A percentile compares a stretch with the other conserved stretches of the same genome.
These are phyloP conservation scores for Drosophila paranaensis DNA, from an alignment of 2,888 invertebrate genomes.

Conservation along the genomic window DNA sequence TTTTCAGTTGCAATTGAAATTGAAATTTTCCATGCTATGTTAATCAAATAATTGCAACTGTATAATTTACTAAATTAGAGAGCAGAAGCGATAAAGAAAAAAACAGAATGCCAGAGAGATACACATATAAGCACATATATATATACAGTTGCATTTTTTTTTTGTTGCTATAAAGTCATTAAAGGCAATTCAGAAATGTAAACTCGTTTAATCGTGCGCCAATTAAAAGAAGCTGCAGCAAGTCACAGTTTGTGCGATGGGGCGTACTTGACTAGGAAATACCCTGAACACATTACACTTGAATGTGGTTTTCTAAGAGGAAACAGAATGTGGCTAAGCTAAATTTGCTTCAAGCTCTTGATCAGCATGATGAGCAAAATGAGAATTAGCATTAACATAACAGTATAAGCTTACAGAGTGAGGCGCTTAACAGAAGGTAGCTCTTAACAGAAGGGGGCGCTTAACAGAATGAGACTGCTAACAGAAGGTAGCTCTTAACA, in stretches of 20 bases:
- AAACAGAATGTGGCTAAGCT: background rate
- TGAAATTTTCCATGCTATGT: conserved; percentile 18
- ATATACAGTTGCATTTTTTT: background rate
- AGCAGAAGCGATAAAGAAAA: conserved; percentile 1
- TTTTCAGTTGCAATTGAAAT: conserved; percentile 10
- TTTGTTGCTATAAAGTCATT: conserved; percentile 23
- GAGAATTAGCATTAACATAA: too few species aligned
- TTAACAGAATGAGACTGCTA: too few species aligned
- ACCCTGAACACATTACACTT: background rate
- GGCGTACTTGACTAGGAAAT: background rate
- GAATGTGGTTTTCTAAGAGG: background rate
- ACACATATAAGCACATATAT: background rate
- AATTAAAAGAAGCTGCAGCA: conserved; percentile 13
- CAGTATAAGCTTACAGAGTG: too few species aligned
- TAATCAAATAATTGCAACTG: conserved; percentile 18
- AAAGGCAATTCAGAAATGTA: conserved; percentile 20
- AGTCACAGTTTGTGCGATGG: background rate
- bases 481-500: background rate
- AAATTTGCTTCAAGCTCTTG: too few species aligned
- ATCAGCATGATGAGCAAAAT: too few species aligned
- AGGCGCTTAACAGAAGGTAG: background rate
- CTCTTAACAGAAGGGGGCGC: background rate
- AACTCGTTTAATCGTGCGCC: conserved; percentile 14
- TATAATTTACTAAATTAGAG: conserved; percentile 35
- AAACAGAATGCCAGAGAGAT: background rate